Conservation (phyloP, 2,888 invertebrate genomes). For the Heliothis peltigera region DNA sequence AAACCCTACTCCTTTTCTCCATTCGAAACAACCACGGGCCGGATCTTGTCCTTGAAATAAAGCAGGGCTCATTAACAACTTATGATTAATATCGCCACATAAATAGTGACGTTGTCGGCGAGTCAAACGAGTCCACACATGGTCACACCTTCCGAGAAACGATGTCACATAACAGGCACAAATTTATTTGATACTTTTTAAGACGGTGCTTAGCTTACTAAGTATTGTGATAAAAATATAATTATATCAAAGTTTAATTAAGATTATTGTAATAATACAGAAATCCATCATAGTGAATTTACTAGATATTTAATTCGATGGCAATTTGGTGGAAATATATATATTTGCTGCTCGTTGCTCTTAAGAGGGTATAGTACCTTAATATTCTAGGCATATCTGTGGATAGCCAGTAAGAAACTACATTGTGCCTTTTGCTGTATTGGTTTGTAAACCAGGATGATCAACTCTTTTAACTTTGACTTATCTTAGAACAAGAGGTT, state of each 20-base stretch:
- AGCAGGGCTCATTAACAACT: conserved; percentile 72
- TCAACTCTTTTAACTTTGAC: too few species aligned
- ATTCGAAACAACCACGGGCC: conserved; percentile 27
- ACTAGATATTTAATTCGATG: too few species aligned
- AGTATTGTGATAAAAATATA: conserved; percentile 30
- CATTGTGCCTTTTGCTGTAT: too few species aligned
- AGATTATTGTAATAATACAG: too few species aligned
- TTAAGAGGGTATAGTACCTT: too few species aligned
- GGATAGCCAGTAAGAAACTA: too few species aligned
- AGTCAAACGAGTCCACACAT: conserved; percentile 71
- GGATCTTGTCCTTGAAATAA: conserved; percentile 58
- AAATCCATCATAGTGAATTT: too few species aligned
- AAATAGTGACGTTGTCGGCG: conserved; percentile 76
- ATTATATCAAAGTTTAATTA: not conserved
- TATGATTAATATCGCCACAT: conserved; percentile 82
- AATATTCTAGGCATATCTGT: too few species aligned
- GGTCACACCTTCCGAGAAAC: conserved; percentile 79
- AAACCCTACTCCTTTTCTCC: conserved; percentile 3
- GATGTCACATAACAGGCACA: conserved; percentile 48
- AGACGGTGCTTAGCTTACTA: conserved; percentile 31
- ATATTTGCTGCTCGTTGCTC: too few species aligned
- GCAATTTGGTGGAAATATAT: too few species aligned
- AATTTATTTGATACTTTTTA: conserved; percentile 61
- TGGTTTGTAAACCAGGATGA: too few species aligned
- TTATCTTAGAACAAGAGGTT: too few species aligned